Percentiles rank a stretch among this genome's conserved stretches.
Conservation (phyloP, 2,113 vertebrate species). For the Callocephalon fimbriatum region DNA sequence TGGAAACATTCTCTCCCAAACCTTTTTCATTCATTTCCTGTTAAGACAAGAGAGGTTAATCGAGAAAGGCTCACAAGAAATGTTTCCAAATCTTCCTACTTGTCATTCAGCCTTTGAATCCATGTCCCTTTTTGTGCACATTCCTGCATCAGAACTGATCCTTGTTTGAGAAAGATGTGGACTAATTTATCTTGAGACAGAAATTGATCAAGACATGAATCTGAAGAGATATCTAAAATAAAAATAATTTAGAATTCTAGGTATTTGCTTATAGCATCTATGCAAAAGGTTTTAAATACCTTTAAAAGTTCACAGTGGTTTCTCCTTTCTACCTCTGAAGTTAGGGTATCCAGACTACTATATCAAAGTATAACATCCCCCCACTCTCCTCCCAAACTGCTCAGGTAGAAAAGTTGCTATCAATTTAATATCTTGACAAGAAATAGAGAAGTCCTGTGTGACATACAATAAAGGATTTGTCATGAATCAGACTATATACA, state of each 20-base stretch:
- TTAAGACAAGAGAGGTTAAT: not conserved
- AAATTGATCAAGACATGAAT: not conserved
- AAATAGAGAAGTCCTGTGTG: not conserved
- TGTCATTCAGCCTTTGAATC: not conserved
- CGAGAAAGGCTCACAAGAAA: not conserved
- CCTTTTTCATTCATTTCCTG: not conserved
- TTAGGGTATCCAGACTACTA: not conserved
- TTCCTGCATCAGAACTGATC: not conserved
- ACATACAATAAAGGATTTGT: conserved; percentile 14
- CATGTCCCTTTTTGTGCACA: fast-evolving
- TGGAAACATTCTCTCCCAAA: not conserved
- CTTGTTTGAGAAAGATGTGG: not conserved
- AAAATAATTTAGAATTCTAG: not conserved
- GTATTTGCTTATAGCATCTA: not conserved
- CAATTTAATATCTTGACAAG: conserved; percentile 2
- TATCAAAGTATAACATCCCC: fast-evolving
- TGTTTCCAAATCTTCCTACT: not conserved
- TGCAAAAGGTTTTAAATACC: not conserved
- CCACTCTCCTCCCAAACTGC: fast-evolving
- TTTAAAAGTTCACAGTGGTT: not conserved
- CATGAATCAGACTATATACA: conserved; percentile 28
- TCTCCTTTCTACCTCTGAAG: not conserved
- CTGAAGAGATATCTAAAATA: not conserved
- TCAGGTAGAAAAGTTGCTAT: not conserved
- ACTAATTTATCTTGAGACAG: not conserved